Evolutionary conservation across 2,113 vertebrate genomes (phyloP).

Genomic region (Podarcis raffonei): DNA sequence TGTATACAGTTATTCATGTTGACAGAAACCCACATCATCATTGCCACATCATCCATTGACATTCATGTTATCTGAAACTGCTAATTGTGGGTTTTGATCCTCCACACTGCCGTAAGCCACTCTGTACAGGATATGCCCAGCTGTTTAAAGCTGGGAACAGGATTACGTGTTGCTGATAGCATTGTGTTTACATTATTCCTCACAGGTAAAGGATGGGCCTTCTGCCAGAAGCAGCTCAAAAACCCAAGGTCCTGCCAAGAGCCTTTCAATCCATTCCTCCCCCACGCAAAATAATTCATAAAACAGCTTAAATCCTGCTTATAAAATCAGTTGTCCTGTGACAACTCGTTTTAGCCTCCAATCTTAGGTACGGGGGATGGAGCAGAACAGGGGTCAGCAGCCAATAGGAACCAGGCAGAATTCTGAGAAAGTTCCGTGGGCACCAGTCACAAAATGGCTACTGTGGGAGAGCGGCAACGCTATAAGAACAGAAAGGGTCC

Average conservation of each 20-base stretch:
- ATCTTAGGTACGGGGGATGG: not conserved
- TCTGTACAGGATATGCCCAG: not conserved
- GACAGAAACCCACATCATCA: not conserved
- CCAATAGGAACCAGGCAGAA: too few species aligned
- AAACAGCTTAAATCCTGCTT: not conserved
- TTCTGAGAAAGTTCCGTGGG: too few species aligned
- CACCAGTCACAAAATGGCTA: too few species aligned
- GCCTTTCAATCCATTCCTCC: too few species aligned
- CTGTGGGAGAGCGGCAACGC: too few species aligned
- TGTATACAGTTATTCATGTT: not conserved
- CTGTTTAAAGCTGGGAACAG: not conserved
- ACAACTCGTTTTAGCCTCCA: not conserved
- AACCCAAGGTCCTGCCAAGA: not conserved
- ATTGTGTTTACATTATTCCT: not conserved
- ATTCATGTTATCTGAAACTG: too few species aligned
- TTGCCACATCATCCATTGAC: not conserved
- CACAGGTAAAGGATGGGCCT: not conserved
- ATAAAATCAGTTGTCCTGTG: not conserved
- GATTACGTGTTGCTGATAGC: not conserved
- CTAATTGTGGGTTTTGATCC: not conserved
- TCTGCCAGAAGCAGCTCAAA: not conserved
- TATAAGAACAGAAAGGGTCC: too few species aligned
- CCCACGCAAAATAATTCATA: not conserved
- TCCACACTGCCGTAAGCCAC: not conserved
- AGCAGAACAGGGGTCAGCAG: too few species aligned